These are phyloP conservation scores for Athalia circularis DNA, from an alignment of 2,888 invertebrate genomes.

Conservation along the genomic window DNA sequence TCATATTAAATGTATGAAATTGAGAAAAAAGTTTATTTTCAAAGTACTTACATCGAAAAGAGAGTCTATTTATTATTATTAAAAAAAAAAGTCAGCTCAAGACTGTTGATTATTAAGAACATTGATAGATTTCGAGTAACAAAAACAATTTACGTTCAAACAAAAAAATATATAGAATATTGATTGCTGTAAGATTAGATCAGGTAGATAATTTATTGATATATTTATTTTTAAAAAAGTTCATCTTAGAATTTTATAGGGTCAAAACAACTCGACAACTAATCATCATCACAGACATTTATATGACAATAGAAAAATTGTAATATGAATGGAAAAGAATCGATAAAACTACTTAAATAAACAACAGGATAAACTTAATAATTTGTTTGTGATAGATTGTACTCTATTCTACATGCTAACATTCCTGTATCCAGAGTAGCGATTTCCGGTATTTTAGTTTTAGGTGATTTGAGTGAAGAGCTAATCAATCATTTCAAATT, in stretches of 20 bases:
- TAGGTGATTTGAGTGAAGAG: neutral
- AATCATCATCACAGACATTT: neutral
- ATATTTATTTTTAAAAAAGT: conserved; percentile 13
- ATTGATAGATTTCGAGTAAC: neutral
- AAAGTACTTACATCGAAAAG: conserved; percentile 31
- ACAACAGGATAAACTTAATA: conserved; percentile 9
- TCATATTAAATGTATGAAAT: neutral
- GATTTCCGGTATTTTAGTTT: conserved; percentile 10
- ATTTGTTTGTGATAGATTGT: conserved; percentile 4
- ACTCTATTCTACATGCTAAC: neutral
- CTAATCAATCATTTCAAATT: neutral
- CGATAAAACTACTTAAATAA: conserved; percentile 8
- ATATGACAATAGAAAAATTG: conserved; percentile 9
- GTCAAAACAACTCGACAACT: neutral
- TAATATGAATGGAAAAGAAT: conserved; percentile 7
- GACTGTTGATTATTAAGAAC: conserved; percentile 6
- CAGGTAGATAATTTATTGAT: conserved; percentile 30
- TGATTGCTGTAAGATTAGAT: neutral
- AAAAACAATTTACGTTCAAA: neutral
- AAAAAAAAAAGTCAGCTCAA: conserved; percentile 2
- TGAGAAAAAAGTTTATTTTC: neutral
- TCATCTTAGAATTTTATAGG: neutral
- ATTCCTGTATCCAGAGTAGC: conserved; percentile 19
- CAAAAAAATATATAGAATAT: conserved; percentile 11
- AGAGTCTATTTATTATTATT: conserved; percentile 34